phyloP scores from a whole-genome alignment of 2,797 vertebrate genomes.

The Sebastes goodei region DNA sequence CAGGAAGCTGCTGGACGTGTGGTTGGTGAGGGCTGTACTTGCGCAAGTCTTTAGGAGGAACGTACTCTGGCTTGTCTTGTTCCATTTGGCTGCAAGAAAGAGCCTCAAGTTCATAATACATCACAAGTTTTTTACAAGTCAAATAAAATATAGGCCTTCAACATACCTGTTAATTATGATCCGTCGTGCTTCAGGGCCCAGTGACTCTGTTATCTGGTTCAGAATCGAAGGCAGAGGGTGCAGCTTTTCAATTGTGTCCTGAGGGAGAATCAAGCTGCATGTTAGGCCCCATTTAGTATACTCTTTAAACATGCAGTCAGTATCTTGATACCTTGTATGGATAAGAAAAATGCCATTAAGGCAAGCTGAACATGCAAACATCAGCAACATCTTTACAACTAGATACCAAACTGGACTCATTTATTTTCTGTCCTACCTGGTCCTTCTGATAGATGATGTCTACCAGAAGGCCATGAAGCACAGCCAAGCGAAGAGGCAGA shows the following conservation, averaged over 20 bases:
- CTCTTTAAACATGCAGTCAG: not conserved
- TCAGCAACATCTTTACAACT: not conserved
- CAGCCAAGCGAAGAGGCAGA: constrained; percentile 90
- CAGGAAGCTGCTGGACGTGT: constrained; percentile 78
- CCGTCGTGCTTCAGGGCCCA: constrained; percentile 70
- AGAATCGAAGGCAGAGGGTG: constrained; percentile 92
- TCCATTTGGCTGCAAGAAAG: constrained; percentile 59
- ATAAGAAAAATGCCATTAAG: not conserved
- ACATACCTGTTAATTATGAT: constrained; percentile 76
- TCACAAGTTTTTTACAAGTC: not conserved
- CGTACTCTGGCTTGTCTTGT: constrained; percentile 82
- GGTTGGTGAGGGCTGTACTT: constrained; percentile 88
- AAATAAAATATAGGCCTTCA: too few relatives aligned
- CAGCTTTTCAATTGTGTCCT: constrained; percentile 86
- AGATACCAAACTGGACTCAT: not conserved
- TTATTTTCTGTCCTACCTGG: constrained; percentile 79
- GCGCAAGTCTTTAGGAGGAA: constrained; percentile 85
- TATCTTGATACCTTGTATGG: not conserved
- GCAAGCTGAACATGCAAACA: not conserved
- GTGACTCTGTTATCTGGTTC: constrained; percentile 85
- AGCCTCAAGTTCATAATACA: not conserved
- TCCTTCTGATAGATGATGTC: constrained; percentile 88
- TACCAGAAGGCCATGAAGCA: constrained; percentile 90
- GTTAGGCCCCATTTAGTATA: constrained; percentile 4
- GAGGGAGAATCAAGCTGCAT: constrained; percentile 25